Evolutionary conservation across 2,113 vertebrate genomes (phyloP).

Genomic region (Apaloderma vittatum): DNA sequence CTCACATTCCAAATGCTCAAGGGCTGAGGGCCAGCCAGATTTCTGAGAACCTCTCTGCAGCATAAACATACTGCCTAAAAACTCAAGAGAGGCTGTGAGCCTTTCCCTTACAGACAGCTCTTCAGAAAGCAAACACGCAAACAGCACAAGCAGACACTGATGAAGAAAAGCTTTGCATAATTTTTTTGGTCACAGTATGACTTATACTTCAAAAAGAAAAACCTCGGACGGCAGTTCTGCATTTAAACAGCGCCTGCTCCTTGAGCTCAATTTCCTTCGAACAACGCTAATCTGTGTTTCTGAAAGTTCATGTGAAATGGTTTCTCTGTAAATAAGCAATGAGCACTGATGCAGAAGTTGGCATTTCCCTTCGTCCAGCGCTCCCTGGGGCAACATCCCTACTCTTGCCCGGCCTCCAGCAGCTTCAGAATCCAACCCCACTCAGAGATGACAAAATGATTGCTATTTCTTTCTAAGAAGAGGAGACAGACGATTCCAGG

Average conservation of each 20-base stretch:
- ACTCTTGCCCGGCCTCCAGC: neutral
- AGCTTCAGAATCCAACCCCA: neutral
- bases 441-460: neutral
- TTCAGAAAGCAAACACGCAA: neutral
- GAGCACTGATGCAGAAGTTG: neutral
- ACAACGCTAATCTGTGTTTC: neutral
- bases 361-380: neutral
- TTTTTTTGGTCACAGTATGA: neutral
- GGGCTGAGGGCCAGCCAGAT: neutral
- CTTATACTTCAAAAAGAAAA: neutral
- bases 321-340: neutral
- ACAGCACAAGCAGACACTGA: rapidly evolving
- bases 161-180: neutral
- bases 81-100: neutral
- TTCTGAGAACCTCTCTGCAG: neutral
- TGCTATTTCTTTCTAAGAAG: neutral
- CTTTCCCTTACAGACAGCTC: neutral
- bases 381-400: neutral
- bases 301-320: neutral
- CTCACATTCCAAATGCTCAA: neutral
- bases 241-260: neutral
- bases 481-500: neutral
- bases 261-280: neutral
- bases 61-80: neutral
- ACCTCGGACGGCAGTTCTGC: neutral